phyloP scores from a whole-genome alignment of 2,797 vertebrate species.

The Nyctalus aviator region DNA sequence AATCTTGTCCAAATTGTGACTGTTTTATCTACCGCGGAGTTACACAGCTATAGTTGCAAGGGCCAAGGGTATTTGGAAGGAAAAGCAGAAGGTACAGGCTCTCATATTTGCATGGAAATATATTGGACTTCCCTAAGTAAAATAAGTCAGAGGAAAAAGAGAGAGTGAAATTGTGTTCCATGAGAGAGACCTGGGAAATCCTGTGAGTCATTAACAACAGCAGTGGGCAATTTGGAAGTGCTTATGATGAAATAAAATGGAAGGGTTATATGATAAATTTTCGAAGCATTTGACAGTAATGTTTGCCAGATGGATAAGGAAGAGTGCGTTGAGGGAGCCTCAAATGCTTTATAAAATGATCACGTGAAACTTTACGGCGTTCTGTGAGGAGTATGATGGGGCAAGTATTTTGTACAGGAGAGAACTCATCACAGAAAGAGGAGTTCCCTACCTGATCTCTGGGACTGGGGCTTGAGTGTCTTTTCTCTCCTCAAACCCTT shows the following conservation, averaged over 20 bases:
- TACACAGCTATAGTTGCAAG: background rate
- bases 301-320: conserved; percentile 56
- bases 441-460: background rate
- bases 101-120: conserved; percentile 48
- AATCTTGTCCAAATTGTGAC: conserved; percentile 42
- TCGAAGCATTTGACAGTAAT: conserved; percentile 59
- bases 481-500: background rate
- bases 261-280: conserved; percentile 50
- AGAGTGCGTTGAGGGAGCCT: background rate
- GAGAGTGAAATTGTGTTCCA: conserved; percentile 32
- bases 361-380: background rate
- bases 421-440: background rate
- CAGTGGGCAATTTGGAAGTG: conserved; percentile 54
- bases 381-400: background rate
- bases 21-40: background rate
- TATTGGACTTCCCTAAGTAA: conserved; percentile 27
- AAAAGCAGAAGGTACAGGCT: background rate
- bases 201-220: conserved; percentile 40
- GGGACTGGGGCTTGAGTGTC: background rate
- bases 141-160: conserved; percentile 39
- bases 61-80: conserved; percentile 22
- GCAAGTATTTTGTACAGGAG: conserved; percentile 2
- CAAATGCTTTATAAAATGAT: conserved; percentile 33
- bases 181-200: conserved; percentile 27
- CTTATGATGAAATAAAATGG: conserved; percentile 39